Evolutionary conservation across 2,113 vertebrate species (phyloP).

Genomic region (Lepidothrix coronata): DNA sequence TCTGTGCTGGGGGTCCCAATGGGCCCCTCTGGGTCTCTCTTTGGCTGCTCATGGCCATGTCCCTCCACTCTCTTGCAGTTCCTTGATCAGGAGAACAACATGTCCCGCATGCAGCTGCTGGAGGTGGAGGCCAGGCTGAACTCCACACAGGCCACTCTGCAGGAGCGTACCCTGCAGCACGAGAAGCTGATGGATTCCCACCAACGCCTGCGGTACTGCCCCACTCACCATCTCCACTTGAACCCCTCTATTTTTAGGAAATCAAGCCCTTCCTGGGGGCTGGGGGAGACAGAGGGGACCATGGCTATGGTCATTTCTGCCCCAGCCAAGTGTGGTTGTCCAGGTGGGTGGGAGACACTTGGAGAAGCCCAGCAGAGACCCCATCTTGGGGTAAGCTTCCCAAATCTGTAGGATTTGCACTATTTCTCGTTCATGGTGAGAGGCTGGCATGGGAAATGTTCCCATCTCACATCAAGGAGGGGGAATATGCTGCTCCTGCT

Average conservation of each 20-base stretch:
- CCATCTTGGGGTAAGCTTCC: not conserved
- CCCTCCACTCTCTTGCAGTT: slow-evolving; percentile 75
- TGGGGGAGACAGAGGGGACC: too few species aligned
- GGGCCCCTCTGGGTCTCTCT: fast-evolving
- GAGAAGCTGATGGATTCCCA: slow-evolving; percentile 81
- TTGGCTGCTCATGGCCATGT: not conserved
- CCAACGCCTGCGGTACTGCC: slow-evolving; percentile 75
- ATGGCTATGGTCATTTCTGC: not conserved
- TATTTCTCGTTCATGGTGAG: fast-evolving
- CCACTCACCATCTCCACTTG: too few species aligned
- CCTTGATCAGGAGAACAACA: slow-evolving; percentile 84
- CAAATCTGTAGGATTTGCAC: not conserved
- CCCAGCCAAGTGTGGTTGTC: not conserved
- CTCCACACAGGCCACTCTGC: slow-evolving; percentile 72
- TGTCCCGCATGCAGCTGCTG: slow-evolving; percentile 79
- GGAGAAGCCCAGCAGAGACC: not conserved
- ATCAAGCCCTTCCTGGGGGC: fast-evolving
- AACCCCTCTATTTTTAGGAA: not conserved
- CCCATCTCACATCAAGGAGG: fast-evolving
- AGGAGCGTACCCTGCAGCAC: slow-evolving; percentile 80
- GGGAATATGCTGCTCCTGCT: not conserved
- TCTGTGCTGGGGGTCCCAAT: not conserved
- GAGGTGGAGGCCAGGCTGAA: slow-evolving; percentile 81
- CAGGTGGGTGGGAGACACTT: not conserved
- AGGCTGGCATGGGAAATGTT: not conserved